Percentiles rank a stretch among this genome's conserved stretches.
Conservation (phyloP, 2,888 invertebrate species). For the Desoria tigrina region DNA sequence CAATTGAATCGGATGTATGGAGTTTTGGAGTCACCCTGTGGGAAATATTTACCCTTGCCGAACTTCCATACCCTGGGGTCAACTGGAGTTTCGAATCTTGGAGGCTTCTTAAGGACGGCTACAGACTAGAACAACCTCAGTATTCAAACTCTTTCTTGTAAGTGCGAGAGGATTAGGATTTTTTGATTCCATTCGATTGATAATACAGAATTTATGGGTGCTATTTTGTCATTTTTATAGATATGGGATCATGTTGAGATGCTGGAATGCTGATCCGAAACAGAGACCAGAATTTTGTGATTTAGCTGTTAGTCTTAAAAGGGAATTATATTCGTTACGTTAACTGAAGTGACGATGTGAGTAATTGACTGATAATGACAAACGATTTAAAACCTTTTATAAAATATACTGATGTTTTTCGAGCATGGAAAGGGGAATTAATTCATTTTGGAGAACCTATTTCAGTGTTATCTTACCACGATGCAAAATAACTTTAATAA, state of each 20-base stretch:
- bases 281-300: conserved; percentile 27
- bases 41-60: conserved; percentile 40
- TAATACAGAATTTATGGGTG: not conserved
- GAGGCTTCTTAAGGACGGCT: conserved; percentile 32
- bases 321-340: too few species aligned
- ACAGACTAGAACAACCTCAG: conserved; percentile 36
- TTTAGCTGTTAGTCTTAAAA: conserved; percentile 10
- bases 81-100: conserved; percentile 38
- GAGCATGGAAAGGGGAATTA: too few species aligned
- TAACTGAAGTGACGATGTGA: too few species aligned
- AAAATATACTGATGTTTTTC: too few species aligned
- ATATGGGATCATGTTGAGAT: conserved; percentile 31
- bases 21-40: conserved; percentile 33
- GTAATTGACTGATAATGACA: too few species aligned
- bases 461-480: too few species aligned
- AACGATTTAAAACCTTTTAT: too few species aligned
- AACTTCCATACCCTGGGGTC: conserved; percentile 38
- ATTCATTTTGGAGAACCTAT: too few species aligned
- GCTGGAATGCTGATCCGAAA: conserved; percentile 31
- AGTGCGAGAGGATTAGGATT: too few species aligned
- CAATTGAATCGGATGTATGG: conserved; percentile 35
- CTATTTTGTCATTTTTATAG: conserved; percentile 10
- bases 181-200: not conserved
- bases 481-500: too few species aligned
- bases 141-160: conserved; percentile 36